phyloP scores from a whole-genome alignment of 2,113 vertebrate species.

The Cavia aperea region DNA sequence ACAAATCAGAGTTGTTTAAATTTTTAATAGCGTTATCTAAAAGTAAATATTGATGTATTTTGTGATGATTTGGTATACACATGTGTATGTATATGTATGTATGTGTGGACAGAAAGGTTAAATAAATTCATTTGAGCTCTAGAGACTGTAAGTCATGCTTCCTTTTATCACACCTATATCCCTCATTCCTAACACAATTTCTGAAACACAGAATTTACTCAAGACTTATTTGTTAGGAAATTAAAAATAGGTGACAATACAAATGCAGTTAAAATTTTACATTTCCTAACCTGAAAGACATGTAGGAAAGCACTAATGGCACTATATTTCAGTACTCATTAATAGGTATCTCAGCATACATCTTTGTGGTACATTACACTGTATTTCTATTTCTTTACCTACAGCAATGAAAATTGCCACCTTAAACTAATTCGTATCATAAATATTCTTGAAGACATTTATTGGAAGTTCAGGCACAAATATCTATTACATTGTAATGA shows the following conservation, averaged over 20 bases:
- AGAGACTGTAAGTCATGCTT: not conserved
- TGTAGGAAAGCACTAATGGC: conserved; percentile 38
- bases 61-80: not conserved
- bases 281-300: conserved; percentile 31
- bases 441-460: conserved; percentile 31
- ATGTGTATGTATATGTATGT: not conserved
- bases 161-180: not conserved
- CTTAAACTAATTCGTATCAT: not conserved
- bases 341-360: conserved; percentile 32
- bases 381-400: not conserved
- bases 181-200: conserved; percentile 4
- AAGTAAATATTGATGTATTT: conserved; percentile 33
- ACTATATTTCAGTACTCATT: not conserved
- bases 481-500: conserved; percentile 38
- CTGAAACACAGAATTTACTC: not conserved
- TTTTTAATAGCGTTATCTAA: not conserved
- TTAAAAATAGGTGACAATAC: not conserved
- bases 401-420: not conserved
- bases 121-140: not conserved
- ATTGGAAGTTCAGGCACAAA: conserved; percentile 21
- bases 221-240: conserved; percentile 23
- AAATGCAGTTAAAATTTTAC: not conserved
- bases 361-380: conserved; percentile 10
- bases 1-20: conserved; percentile 11
- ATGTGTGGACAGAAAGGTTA: not conserved